phyloP scores from a whole-genome alignment of 2,113 vertebrate genomes.

The Melanerpes aurifrons region DNA sequence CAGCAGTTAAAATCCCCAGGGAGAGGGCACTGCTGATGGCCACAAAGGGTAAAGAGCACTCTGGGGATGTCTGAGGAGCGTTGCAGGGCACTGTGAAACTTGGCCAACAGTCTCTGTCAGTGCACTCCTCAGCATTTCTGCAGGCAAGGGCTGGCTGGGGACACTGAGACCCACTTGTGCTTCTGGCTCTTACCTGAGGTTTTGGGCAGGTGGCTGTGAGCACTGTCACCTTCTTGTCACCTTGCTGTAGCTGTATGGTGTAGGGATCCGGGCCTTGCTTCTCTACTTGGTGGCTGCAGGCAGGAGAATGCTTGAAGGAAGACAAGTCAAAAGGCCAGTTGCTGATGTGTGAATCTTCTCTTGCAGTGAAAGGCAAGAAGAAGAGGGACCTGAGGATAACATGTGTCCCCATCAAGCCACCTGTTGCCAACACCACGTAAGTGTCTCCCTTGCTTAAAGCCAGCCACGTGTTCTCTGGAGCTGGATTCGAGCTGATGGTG shows the following conservation, averaged over 20 bases:
- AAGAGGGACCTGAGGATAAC: conserved; percentile 78
- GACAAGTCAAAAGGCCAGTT: background rate
- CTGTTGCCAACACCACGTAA: conserved; percentile 77
- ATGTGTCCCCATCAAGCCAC: conserved; percentile 73
- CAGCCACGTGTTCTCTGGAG: background rate
- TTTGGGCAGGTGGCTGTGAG: background rate
- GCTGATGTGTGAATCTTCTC: background rate
- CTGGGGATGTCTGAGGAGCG: background rate
- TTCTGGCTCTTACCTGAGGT: background rate
- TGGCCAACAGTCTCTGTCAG: background rate
- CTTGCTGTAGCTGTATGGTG: background rate
- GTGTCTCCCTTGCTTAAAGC: conserved; percentile 21
- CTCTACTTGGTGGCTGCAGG: background rate
- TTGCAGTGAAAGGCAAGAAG: conserved; percentile 77
- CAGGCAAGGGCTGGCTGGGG: background rate
- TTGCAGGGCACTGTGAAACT: background rate
- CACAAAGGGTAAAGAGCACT: background rate
- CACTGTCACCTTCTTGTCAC: background rate
- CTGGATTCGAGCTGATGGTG: background rate
- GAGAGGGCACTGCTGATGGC: background rate
- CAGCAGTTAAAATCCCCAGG: background rate
- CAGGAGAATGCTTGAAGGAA: background rate
- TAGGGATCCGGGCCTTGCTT: background rate
- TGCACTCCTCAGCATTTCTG: background rate
- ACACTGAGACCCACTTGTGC: background rate